A percentile compares a stretch with the other conserved stretches of the same genome.
phyloP scores from a whole-genome alignment of 2,797 vertebrate species.

The Spinibarbus caldwelli region DNA sequence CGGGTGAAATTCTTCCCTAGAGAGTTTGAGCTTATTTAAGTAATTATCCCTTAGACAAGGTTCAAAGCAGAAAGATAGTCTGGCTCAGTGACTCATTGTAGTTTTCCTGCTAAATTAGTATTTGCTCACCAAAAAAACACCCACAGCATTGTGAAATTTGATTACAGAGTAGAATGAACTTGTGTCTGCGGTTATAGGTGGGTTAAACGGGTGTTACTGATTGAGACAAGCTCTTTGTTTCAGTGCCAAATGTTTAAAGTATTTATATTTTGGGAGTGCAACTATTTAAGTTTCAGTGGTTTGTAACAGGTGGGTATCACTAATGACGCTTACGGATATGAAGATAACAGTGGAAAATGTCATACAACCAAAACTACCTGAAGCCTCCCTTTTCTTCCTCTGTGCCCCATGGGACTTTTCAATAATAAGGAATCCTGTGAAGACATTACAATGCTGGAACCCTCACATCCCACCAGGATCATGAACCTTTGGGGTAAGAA shows the following conservation, averaged over 20 bases:
- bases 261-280: neutral
- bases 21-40: slow-evolving; percentile 7
- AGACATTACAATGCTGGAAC: slow-evolving; percentile 34
- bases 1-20: slow-evolving; percentile 12
- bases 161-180: slow-evolving; percentile 7
- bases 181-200: neutral
- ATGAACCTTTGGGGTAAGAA: slow-evolving; percentile 37
- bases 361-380: slow-evolving; percentile 25
- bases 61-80: slow-evolving; percentile 16
- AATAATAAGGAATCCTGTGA: slow-evolving; percentile 42
- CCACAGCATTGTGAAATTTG: slow-evolving; percentile 7
- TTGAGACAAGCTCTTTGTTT: slow-evolving; percentile 23
- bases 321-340: slow-evolving; percentile 16
- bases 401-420: slow-evolving; percentile 24
- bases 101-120: slow-evolving; percentile 16
- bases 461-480: slow-evolving; percentile 32
- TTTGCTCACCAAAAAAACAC: slow-evolving; percentile 25
- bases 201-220: neutral
- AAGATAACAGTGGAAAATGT: slow-evolving; percentile 35
- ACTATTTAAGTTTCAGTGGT: slow-evolving; percentile 9
- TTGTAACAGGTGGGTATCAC: slow-evolving; percentile 35
- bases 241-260: slow-evolving; percentile 28
- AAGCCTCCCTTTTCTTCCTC: slow-evolving; percentile 21
- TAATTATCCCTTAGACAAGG: neutral
- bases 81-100: neutral